A percentile compares a stretch with the other conserved stretches of the same genome.
These are phyloP conservation scores for Malurus splendens DNA, from an alignment of 2,797 vertebrate species.

Conservation along the genomic window DNA sequence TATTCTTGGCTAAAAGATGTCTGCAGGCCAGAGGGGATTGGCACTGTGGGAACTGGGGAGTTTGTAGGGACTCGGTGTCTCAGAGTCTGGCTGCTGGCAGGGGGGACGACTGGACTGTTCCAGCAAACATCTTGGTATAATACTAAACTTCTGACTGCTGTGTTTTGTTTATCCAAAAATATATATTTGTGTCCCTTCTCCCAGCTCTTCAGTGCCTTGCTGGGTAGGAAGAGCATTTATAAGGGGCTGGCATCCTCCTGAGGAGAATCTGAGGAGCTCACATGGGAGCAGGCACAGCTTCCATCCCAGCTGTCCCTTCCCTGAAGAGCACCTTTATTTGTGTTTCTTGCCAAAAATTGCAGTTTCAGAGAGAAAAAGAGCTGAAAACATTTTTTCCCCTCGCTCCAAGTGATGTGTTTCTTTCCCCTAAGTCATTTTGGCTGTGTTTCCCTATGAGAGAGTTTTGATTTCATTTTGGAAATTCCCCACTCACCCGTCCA, in stretches of 20 bases:
- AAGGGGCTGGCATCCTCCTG: rapidly evolving
- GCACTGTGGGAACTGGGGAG: rapidly evolving
- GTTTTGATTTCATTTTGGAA: constrained; percentile 30
- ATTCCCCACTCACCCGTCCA: not conserved
- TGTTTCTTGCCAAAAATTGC: not conserved
- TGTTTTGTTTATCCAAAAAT: not conserved
- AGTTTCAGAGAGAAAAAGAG: not conserved
- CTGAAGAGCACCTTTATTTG: not conserved
- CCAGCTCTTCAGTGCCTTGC: not conserved
- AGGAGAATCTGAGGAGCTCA: not conserved
- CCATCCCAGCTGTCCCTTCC: not conserved
- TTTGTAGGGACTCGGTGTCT: not conserved
- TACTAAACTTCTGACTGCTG: not conserved
- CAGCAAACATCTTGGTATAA: not conserved
- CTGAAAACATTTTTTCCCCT: not conserved
- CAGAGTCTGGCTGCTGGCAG: not conserved
- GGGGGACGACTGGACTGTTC: not conserved
- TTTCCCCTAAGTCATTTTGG: not conserved
- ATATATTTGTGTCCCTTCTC: not conserved
- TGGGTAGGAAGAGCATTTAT: not conserved
- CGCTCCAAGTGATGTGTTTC: not conserved
- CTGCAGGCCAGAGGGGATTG: not conserved
- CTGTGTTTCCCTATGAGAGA: not conserved
- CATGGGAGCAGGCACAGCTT: not conserved
- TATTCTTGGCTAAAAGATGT: not conserved